Percentiles rank a stretch among this genome's conserved stretches.
phyloP scores from a whole-genome alignment of 2,888 invertebrate genomes.

The Neoaliturus tenellus region DNA sequence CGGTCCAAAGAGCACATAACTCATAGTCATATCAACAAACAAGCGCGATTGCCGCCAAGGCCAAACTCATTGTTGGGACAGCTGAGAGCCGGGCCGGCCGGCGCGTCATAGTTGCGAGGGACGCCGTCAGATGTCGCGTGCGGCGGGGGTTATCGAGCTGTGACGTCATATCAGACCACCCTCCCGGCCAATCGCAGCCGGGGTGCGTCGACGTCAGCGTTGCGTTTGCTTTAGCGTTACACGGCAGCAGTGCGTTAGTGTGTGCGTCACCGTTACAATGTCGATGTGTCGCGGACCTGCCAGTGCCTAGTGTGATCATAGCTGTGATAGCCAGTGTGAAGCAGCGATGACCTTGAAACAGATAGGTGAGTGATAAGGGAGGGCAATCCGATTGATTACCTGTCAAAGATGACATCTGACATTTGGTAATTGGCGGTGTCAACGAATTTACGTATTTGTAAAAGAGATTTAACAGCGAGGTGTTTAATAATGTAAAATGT shows the following conservation, averaged over 20 bases:
- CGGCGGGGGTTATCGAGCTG: slow-evolving; percentile 27
- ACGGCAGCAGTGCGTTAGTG: not conserved
- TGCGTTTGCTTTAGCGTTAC: not conserved
- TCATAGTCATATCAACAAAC: slow-evolving; percentile 31
- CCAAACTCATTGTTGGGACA: slow-evolving; percentile 25
- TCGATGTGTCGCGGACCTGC: not conserved
- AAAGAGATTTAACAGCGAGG: too few relatives aligned
- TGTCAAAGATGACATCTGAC: not conserved
- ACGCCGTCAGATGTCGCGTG: not conserved
- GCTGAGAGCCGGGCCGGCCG: not conserved
- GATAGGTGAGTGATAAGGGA: not conserved
- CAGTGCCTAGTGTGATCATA: not conserved
- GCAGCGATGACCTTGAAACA: not conserved
- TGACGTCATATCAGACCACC: slow-evolving; percentile 46
- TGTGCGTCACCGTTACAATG: not conserved
- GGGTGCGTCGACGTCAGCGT: not conserved
- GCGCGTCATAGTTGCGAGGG: slow-evolving; percentile 7
- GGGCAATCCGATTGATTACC: not conserved
- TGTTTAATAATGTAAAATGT: too few relatives aligned
- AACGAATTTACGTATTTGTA: too few relatives aligned
- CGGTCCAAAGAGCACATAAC: not conserved
- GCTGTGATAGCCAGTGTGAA: slow-evolving; percentile 3
- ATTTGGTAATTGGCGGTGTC: not conserved
- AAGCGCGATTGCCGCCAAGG: slow-evolving; percentile 37
- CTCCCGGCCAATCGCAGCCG: slow-evolving; percentile 16